Evolutionary conservation across 2,113 vertebrate species (phyloP), one percentile per base, ranked within the genome.

Genomic region (Edolisoma coerulescens): DNA sequence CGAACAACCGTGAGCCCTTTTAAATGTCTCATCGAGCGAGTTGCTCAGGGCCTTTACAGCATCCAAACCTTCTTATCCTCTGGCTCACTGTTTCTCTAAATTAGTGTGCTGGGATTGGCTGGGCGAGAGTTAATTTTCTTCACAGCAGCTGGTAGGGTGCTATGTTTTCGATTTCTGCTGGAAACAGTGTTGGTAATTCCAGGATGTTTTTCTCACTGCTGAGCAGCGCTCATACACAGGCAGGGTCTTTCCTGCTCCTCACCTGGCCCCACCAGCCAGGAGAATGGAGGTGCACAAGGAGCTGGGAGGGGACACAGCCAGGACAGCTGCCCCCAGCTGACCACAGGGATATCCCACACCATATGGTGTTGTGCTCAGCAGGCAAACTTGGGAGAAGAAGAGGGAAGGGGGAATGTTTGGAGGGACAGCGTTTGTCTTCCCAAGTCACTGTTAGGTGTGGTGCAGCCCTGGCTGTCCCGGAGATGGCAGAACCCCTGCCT

Each of bases 381-480:
- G 1, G 1, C 6, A 75, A n/a, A 68, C 22, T 4, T 27, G 45
- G 39, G 8, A 39, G 7, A 45, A 30, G 42, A 35, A 57, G 17
- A 12, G 5, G 11, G 1, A 42, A 75, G 13, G 45, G 35, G 26
- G 23, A 8, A 16, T 39, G 33, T 82, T 18, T 47, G 24, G 11
- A 41, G 17, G 6, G n/a, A 35, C 30, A n/a, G 17, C 1, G 3
- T 69, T 69, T 54, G 47, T 22, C 32, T 60, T 7, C 26, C 26
- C 47, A 27, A 47, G 61, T 22, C 61, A 6, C 24, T 0, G 0
- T 3, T 14, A 3, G 0, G 1, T 23, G 69, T 35, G 53, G 28
- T 27, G 45, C 6, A 41, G 61, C 39, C 20, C 39, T 35, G 60
- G 39, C 79, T 89, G 45, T 22, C 14, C 78, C 35, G 61, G 53